Evolutionary conservation across 2,797 vertebrate species (phyloP), one percentile per base, ranked within the genome.

Genomic region (Tragelaphus eurycerus): DNA sequence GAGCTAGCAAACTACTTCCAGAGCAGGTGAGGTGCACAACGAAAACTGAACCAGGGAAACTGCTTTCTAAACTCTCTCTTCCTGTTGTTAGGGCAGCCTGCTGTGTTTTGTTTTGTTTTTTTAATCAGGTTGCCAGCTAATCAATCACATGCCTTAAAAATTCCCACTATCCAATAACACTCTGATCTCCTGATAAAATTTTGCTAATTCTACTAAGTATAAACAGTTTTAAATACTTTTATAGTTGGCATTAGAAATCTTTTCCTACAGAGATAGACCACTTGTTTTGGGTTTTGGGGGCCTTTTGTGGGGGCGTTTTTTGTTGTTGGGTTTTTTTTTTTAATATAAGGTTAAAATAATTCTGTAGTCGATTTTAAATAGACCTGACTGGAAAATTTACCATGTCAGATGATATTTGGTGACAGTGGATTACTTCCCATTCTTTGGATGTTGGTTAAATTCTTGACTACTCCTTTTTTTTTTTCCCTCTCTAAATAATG

Each of bases 1-100:
- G 99, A 99, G 99, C 99, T 99, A 99, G 99, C 99, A 99, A 99
- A 99, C 99, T 99, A 99, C 99, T 99, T 99, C 99, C 99, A 99
- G 99, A 99, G 99, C 99, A 99, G 99, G 99, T 99, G 99, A 99
- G 99, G 99, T 99, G 99, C 99, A 99, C 98, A 98, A 97, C 98
- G 99, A 98, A 98, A 98, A 98, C 97, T 92, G 97, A 97, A 96
- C 98, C 98, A 98, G 99, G 95, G 98, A 98, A 99, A 99, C 98
- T 97, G 98, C 90, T 89, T 95, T 97, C 96, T 98, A 89, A 98
- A 98, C 95, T 97, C 95, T 98, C 96, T 97, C 97, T 98, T 98
- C 98, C 98, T 98, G 98, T 98, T 98, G 98, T 92, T 97, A 98
- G 98, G 98, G 98, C 98, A 98, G 98, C 98, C 98, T 98, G 97